phyloP scores from a whole-genome alignment of 2,888 invertebrate species.

The Epistrophella euchroma region DNA sequence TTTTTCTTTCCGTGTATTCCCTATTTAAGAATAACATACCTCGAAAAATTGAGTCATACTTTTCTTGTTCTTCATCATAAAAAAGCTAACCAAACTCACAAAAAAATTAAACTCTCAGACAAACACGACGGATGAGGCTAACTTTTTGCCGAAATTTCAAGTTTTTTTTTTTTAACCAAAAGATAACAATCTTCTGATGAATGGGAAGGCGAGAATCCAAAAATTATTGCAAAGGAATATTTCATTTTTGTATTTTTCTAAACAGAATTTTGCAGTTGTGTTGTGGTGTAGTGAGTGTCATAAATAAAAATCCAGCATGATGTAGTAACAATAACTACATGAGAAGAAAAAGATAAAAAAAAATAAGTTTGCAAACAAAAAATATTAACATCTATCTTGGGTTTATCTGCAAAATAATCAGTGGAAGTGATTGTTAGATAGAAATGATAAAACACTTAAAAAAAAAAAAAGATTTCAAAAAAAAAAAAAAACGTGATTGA shows the following conservation, averaged over 20 bases:
- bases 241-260: slow-evolving; percentile 69
- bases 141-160: slow-evolving; percentile 47
- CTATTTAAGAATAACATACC: slow-evolving; percentile 4
- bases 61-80: slow-evolving; percentile 48
- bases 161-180: slow-evolving; percentile 19
- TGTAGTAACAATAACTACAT: slow-evolving; percentile 52
- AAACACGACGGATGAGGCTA: neutral
- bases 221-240: slow-evolving; percentile 57
- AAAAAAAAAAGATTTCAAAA: too few species aligned
- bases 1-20: slow-evolving; percentile 13
- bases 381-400: slow-evolving; percentile 37
- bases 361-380: neutral
- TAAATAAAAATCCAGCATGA: slow-evolving; percentile 69
- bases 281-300: slow-evolving; percentile 38
- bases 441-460: slow-evolving; percentile 41
- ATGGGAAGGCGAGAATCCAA: slow-evolving; percentile 60
- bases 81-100: neutral
- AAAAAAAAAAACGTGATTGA: slow-evolving; percentile 57
- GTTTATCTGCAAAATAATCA: slow-evolving; percentile 67
- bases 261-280: slow-evolving; percentile 70
- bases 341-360: neutral
- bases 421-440: slow-evolving; percentile 62
- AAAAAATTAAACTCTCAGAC: neutral
- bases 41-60: slow-evolving; percentile 61
- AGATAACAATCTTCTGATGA: slow-evolving; percentile 72